phyloP scores from a whole-genome alignment of 2,797 vertebrate species.

The Phyllotis vaccarum region DNA sequence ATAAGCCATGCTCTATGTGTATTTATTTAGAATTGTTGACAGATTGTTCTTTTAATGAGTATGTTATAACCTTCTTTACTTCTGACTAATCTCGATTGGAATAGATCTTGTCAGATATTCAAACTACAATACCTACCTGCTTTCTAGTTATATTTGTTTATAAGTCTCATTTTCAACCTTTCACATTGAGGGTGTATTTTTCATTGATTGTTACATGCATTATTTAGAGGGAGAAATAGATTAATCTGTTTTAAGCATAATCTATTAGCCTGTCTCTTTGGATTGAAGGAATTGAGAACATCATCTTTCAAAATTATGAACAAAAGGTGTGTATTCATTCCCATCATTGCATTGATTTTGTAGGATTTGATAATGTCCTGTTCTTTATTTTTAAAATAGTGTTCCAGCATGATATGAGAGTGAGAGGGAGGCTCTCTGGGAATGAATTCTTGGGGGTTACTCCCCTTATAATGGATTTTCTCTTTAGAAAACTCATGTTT shows the following conservation, averaged over 20 bases:
- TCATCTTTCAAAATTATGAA: not conserved
- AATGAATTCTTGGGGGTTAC: too few species aligned
- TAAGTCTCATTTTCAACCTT: not conserved
- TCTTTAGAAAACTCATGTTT: not conserved
- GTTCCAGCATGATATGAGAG: not conserved
- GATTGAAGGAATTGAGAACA: not conserved
- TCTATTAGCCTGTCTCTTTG: not conserved
- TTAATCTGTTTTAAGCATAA: not conserved
- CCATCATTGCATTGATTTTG: not conserved
- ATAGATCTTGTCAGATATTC: not conserved
- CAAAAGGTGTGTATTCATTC: not conserved
- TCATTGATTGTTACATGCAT: not conserved
- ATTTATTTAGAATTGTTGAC: not conserved
- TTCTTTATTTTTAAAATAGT: not conserved
- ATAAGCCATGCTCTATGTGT: not conserved
- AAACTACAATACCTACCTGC: not conserved
- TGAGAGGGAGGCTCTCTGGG: not conserved
- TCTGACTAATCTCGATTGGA: not conserved
- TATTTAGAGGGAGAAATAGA: not conserved
- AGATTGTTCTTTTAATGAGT: not conserved
- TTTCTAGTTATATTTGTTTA: not conserved
- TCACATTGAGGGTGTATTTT: not conserved
- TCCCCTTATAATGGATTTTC: not conserved
- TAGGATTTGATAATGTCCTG: not conserved
- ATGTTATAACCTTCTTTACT: not conserved